These are phyloP conservation scores for Pachypanchax playfairii DNA, from an alignment of 2,113 vertebrate genomes.

Conservation along the genomic window DNA sequence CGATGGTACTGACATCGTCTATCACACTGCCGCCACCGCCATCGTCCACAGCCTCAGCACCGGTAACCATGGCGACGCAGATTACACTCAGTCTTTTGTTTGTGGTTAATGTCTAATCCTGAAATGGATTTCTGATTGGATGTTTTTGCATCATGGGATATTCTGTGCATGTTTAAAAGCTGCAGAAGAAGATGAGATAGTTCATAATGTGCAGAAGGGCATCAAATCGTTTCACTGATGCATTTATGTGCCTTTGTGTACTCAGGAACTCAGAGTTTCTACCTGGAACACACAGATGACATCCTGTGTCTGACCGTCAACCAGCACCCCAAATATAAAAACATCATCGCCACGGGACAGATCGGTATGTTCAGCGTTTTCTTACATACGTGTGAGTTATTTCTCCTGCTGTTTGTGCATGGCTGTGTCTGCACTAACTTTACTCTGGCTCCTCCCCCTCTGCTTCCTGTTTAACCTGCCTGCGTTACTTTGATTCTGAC, in stretches of 20 bases:
- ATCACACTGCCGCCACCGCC: constrained; percentile 90
- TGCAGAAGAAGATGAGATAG: not conserved
- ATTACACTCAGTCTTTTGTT: too few relatives aligned
- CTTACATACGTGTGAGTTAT: constrained; percentile 1
- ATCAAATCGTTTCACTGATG: not conserved
- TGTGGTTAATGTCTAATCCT: too few relatives aligned
- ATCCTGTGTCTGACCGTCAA: constrained; percentile 96
- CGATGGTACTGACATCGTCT: constrained; percentile 92
- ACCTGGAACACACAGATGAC: constrained; percentile 95
- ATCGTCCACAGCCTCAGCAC: constrained; percentile 91
- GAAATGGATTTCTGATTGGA: not conserved
- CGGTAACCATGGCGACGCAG: constrained; percentile 74
- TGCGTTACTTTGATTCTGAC: constrained; percentile 29
- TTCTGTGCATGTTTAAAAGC: not conserved
- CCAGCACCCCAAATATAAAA: constrained; percentile 96
- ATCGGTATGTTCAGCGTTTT: constrained; percentile 81
- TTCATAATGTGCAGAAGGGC: not conserved
- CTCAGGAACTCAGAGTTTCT: constrained; percentile 95
- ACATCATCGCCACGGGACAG: constrained; percentile 94
- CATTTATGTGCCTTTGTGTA: constrained; percentile 10
- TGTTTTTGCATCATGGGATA: too few relatives aligned
- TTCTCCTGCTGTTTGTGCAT: constrained; percentile 7
- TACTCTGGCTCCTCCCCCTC: constrained; percentile 69
- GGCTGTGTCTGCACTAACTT: constrained; percentile 38
- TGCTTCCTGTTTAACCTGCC: constrained; percentile 75